Evolutionary conservation across 2,888 invertebrate species (phyloP).

Genomic region (Xestia c-nigrum): DNA sequence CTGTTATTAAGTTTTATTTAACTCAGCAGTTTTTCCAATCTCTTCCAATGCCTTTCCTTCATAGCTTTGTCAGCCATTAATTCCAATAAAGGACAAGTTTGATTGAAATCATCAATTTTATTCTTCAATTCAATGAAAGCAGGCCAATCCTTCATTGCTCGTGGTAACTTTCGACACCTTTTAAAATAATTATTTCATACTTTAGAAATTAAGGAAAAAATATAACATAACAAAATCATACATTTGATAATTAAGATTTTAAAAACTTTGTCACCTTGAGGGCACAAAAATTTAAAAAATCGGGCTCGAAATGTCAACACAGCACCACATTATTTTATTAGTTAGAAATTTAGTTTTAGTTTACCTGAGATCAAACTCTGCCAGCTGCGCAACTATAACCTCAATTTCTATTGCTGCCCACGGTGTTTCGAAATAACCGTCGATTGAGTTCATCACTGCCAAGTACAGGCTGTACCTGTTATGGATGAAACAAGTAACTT

Average conservation of each 20-base stretch:
- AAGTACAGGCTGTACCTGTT: constrained; percentile 92
- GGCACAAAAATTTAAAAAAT: not conserved
- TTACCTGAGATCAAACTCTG: constrained; percentile 95
- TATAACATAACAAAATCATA: not conserved
- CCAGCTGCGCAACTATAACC: constrained; percentile 94
- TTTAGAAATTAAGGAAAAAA: not conserved
- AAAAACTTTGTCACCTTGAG: not conserved
- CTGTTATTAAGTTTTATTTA: constrained; percentile 47
- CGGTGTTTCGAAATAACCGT: constrained; percentile 95
- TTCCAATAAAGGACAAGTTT: constrained; percentile 96
- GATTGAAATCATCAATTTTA: constrained; percentile 97
- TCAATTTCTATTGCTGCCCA: constrained; percentile 97
- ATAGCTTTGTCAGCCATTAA: constrained; percentile 97
- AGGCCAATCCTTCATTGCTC: constrained; percentile 96
- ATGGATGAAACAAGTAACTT: constrained; percentile 39
- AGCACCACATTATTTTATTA: not conserved
- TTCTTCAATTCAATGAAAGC: constrained; percentile 96
- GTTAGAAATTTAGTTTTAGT: constrained; percentile 1
- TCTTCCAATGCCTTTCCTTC: constrained; percentile 95
- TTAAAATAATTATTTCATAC: not conserved
- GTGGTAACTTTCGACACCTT: constrained; percentile 95
- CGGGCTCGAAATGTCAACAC: not conserved
- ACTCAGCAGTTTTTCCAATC: constrained; percentile 89
- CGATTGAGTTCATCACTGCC: constrained; percentile 95
- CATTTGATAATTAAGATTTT: not conserved